phyloP scores from a whole-genome alignment of 2,888 invertebrate genomes.

The Sthenelais limicola region DNA sequence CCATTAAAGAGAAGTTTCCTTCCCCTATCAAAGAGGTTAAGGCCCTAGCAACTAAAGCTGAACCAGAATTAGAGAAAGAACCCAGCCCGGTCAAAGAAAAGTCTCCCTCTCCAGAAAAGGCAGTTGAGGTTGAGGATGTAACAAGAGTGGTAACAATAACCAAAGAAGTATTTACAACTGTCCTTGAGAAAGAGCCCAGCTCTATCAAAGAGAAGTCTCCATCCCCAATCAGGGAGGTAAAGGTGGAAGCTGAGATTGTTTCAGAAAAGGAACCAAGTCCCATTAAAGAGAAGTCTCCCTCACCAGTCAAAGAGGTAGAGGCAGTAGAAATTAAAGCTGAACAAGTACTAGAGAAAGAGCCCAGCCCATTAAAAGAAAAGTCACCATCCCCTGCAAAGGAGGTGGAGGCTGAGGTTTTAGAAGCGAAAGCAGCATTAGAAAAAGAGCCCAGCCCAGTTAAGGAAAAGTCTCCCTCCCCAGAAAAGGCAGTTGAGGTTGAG shows the following conservation, averaged over 20 bases:
- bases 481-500: neutral
- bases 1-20: conserved; percentile 11
- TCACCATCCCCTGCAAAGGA: conserved; percentile 11
- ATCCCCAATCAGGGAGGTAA: neutral
- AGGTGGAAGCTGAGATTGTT: neutral
- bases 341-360: neutral
- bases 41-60: neutral
- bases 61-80: no score
- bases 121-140: neutral
- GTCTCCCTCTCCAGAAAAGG: no score
- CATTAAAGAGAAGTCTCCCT: neutral
- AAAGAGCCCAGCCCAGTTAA: conserved; percentile 4
- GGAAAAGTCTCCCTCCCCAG: neutral
- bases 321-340: no score
- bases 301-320: neutral
- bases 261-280: conserved; percentile 19
- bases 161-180: neutral
- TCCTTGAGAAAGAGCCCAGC: conserved; percentile 7
- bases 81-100: no score
- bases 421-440: neutral
- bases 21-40: conserved; percentile 10
- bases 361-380: conserved; percentile 10
- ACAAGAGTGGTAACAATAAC: neutral
- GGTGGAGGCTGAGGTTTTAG: neutral
- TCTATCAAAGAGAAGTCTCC: conserved; percentile 20